A percentile compares a stretch with the other conserved stretches of the same genome.
These are phyloP conservation scores for Orthosia gracilis DNA, from an alignment of 2,888 invertebrate species.

Conservation along the genomic window DNA sequence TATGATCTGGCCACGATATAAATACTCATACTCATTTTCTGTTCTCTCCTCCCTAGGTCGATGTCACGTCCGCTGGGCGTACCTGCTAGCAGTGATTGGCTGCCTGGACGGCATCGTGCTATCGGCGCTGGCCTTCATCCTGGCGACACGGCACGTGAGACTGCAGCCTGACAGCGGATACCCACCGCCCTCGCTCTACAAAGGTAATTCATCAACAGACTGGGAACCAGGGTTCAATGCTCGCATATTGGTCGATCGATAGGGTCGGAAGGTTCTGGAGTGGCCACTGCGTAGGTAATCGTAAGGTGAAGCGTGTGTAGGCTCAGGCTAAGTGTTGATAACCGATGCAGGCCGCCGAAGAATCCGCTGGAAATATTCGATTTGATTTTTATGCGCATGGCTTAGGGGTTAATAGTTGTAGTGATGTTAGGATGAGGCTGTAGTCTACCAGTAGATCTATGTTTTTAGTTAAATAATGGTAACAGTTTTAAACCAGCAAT, in stretches of 20 bases:
- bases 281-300: too few relatives aligned
- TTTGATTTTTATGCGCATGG: too few relatives aligned
- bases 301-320: too few relatives aligned
- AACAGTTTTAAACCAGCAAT: too few relatives aligned
- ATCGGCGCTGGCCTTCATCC: slow-evolving; percentile 97
- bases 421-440: too few relatives aligned
- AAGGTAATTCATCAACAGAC: slow-evolving; percentile 73
- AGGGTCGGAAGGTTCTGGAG: not conserved
- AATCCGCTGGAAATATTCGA: too few relatives aligned
- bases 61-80: slow-evolving; percentile 98
- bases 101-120: slow-evolving; percentile 96
- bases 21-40: not conserved
- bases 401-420: too few relatives aligned
- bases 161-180: slow-evolving; percentile 95
- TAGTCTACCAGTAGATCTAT: not conserved
- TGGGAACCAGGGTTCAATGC: not conserved
- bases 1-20: too few relatives aligned
- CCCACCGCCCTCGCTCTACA: slow-evolving; percentile 92
- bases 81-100: slow-evolving; percentile 97
- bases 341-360: too few relatives aligned
- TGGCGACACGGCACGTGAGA: slow-evolving; percentile 97
- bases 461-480: too few relatives aligned
- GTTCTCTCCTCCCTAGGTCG: slow-evolving; percentile 91
- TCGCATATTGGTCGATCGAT: too few relatives aligned
- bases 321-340: too few relatives aligned